Evolutionary conservation across 2,797 vertebrate species (phyloP), one percentile per base, ranked within the genome.

Genomic region (Gymnoscopelus braueri): DNA sequence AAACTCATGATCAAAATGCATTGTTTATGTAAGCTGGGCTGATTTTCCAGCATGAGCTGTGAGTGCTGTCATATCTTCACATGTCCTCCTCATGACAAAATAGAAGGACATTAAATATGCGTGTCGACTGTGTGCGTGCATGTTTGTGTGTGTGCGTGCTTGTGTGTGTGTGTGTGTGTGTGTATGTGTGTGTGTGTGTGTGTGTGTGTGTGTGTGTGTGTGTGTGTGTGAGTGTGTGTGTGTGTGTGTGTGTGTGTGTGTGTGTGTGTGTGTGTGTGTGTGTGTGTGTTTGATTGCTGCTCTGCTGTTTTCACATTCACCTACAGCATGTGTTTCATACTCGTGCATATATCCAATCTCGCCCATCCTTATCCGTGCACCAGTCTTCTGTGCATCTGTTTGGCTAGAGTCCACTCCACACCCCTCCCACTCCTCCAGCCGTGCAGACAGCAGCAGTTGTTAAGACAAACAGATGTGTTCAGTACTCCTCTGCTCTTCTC

Each of bases 401-500:
- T 70, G 54, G 32, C 68, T 19, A 56, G 6, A 26, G 62, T 23
- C 26, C 39, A 44, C 39, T 70, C 72, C 70, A 9, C 65, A 23
- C 61, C 48, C 52, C 74, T 0, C 24, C 26, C 60, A 2, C 26
- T 3, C 48, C 29, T 39, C 3, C 23, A 53, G 63, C 48, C 55
- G 84, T 87, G 81, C 86, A 92, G 83, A 92, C 86, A 88, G 91
- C 54, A 39, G 87, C 29, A 78, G 91, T 93, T 92, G 90, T 95
- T 88, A 93, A 92, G 93, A 93, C 93, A 95, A 96, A 96, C 93
- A 94, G 84, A 93, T 92, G 93, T 85, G 85, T 85, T 79, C 72
- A 89, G 88, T 89, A 64, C 85, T 93, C 89, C 93, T 87, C 88
- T 87, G 85, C 63, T 39, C 65, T 48, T 23, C 78, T 24, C 78